Conservation (phyloP, 2,888 invertebrate genomes). For the Diplazon laetatorius region DNA sequence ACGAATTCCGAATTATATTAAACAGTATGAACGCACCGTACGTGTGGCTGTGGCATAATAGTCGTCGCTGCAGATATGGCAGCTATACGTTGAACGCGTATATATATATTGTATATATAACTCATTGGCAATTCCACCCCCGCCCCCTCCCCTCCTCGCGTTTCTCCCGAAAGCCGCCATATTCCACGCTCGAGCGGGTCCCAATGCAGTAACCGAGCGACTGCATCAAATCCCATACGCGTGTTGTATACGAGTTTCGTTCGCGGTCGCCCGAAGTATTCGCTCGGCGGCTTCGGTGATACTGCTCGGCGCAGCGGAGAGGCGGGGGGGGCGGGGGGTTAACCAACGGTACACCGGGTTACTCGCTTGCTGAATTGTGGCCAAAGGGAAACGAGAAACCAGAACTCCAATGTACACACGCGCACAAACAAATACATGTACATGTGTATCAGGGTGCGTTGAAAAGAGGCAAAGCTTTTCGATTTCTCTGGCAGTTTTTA, state of each 20-base stretch:
- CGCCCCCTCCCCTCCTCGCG: not conserved
- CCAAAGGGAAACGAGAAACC: conserved; percentile 10
- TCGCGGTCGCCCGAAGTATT: conserved; percentile 59
- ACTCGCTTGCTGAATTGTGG: conserved; percentile 29
- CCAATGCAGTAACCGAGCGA: conserved; percentile 73
- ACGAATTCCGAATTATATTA: conserved; percentile 9
- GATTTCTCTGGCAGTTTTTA: too few species aligned
- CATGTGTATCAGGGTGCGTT: too few species aligned
- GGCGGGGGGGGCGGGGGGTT: too few species aligned
- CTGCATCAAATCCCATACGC: conserved; percentile 70
- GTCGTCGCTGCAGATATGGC: conserved; percentile 18
- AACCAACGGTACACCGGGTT: conserved; percentile 42
- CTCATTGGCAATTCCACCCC: conserved; percentile 20
- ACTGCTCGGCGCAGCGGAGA: too few species aligned
- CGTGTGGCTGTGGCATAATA: conserved; percentile 20
- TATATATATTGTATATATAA: too few species aligned
- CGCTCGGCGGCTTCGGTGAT: conserved; percentile 41
- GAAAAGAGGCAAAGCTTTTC: too few species aligned
- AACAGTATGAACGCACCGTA: not conserved
- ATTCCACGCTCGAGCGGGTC: conserved; percentile 66
- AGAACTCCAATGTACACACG: not conserved
- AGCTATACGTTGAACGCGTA: conserved; percentile 30
- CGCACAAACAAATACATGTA: too few species aligned
- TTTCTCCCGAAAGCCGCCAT: not conserved
- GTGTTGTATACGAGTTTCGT: conserved; percentile 49